Conservation (phyloP, 1,140 invertebrate species). For the Dendroctonus valens region DNA sequence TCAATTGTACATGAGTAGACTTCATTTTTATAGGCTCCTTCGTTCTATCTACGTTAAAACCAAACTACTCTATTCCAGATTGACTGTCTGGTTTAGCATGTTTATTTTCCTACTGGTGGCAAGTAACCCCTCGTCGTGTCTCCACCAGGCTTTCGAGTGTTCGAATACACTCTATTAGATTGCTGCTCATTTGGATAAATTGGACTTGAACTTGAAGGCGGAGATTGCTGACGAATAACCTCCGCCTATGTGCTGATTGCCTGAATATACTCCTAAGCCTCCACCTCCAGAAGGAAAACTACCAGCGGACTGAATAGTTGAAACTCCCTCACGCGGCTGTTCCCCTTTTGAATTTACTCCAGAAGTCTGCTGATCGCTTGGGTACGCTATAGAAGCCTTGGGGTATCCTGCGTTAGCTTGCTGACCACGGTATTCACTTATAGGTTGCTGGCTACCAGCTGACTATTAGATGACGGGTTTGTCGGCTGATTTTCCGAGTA, state of each 20-base stretch:
- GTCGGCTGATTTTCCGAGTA: neutral
- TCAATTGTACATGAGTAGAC: neutral
- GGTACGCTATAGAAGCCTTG: conserved; percentile 30
- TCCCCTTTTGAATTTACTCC: neutral
- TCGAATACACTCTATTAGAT: conserved; percentile 30
- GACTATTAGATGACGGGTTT: too few relatives aligned
- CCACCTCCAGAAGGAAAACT: neutral
- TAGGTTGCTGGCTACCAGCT: conserved; percentile 19
- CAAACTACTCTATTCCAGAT: too few relatives aligned
- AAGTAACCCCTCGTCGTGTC: conserved; percentile 59
- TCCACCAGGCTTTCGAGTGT: conserved; percentile 32
- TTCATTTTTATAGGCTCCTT: too few relatives aligned
- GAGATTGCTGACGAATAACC: too few relatives aligned
- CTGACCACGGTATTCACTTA: conserved; percentile 40
- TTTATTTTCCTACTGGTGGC: conserved; percentile 49
- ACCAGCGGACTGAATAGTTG: too few relatives aligned
- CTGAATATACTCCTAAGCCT: too few relatives aligned
- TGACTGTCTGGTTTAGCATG: too few relatives aligned
- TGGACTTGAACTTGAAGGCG: too few relatives aligned
- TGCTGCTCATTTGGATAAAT: neutral
- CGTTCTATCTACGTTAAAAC: too few relatives aligned
- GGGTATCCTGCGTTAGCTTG: conserved; percentile 7
- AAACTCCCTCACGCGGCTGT: too few relatives aligned
- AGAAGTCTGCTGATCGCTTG: conserved; percentile 17
- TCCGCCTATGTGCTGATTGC: too few relatives aligned